These are phyloP conservation scores for Yponomeuta malinellus DNA, from an alignment of 2,888 invertebrate species.

Conservation along the genomic window DNA sequence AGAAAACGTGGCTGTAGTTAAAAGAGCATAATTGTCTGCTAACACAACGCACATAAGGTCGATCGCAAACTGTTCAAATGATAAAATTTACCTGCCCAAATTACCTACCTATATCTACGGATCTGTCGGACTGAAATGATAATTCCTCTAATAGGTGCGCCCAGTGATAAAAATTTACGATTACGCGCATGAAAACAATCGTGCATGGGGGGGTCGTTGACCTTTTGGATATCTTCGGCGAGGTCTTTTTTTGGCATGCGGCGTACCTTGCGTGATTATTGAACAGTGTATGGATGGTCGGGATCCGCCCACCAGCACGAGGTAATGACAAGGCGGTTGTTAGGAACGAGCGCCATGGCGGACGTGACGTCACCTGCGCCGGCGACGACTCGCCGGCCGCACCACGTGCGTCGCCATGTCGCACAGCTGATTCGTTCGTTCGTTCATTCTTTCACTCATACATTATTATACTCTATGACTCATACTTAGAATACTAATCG, in stretches of 20 bases:
- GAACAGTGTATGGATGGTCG: neutral
- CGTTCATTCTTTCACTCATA: neutral
- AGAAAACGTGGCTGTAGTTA: neutral
- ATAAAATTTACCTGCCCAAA: neutral
- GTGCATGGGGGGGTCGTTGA: neutral
- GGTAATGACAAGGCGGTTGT: constrained; percentile 7
- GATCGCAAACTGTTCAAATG: neutral
- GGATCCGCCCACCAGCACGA: neutral
- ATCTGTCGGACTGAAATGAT: constrained; percentile 7
- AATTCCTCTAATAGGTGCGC: constrained; percentile 6
- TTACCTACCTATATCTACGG: neutral
- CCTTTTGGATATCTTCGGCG: neutral
- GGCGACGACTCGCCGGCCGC: constrained; percentile 22
- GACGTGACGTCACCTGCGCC: constrained; percentile 43
- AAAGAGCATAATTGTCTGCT: neutral
- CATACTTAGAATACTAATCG: neutral
- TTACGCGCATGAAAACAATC: constrained; percentile 8
- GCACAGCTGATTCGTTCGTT: constrained; percentile 7
- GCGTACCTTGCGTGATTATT: neutral
- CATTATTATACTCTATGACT: neutral
- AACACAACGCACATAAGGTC: neutral
- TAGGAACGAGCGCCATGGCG: constrained; percentile 18
- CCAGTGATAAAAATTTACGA: constrained; percentile 16
- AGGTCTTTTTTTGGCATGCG: neutral
- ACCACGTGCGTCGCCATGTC: constrained; percentile 10